Percentiles rank a stretch among this genome's conserved stretches.
Evolutionary conservation across 2,797 vertebrate species (phyloP).

Genomic region (Tragelaphus oryx): DNA sequence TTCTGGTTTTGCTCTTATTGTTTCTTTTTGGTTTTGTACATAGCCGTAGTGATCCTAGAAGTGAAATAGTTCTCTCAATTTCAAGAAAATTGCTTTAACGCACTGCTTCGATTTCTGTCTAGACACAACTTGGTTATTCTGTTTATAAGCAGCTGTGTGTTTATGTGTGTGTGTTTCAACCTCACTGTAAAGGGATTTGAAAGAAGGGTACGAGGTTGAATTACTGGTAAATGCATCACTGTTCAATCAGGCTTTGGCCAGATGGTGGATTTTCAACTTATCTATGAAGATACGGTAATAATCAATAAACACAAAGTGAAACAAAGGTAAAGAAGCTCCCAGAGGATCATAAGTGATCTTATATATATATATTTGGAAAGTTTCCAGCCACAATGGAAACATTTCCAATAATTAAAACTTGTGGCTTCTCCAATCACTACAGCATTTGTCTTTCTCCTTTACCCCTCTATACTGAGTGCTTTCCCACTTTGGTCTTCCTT

Average conservation of each 20-base stretch:
- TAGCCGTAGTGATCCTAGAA: neutral
- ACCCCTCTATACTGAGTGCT: neutral
- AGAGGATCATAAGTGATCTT: neutral
- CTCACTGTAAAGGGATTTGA: neutral
- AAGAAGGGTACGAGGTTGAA: neutral
- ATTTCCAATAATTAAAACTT: neutral
- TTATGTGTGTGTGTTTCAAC: neutral
- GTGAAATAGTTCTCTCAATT: neutral
- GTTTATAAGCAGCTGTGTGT: neutral
- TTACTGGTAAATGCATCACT: neutral
- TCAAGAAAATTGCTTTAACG: neutral
- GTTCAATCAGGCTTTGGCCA: neutral
- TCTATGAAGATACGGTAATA: neutral
- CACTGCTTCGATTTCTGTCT: neutral
- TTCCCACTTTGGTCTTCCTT: neutral
- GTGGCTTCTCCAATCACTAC: neutral
- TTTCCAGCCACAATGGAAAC: neutral
- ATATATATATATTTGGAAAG: neutral
- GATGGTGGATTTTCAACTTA: conserved; percentile 25
- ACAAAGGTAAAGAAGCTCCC: neutral
- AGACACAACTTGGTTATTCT: neutral
- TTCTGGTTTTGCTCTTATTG: neutral
- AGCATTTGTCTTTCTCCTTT: neutral
- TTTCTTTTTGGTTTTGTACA: neutral
- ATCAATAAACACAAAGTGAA: conserved; percentile 7